phyloP scores from a whole-genome alignment of 2,888 invertebrate genomes.

The Melipona beecheii region DNA sequence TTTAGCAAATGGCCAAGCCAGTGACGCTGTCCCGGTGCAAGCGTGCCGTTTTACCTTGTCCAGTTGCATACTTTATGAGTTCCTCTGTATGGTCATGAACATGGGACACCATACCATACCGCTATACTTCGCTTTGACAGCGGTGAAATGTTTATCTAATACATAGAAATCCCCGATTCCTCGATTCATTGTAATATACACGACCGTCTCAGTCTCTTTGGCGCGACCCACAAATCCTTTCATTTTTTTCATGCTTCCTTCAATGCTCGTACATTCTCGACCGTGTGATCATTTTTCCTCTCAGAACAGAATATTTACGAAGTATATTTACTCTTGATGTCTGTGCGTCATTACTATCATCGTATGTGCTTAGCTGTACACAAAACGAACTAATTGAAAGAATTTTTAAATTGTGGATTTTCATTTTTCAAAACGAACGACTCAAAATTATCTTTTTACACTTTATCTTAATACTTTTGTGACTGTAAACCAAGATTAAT shows the following conservation, averaged over 20 bases:
- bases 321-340: not conserved
- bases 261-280: constrained; percentile 22
- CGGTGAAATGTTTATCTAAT: constrained; percentile 71
- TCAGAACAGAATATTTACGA: not conserved
- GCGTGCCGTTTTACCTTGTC: constrained; percentile 62
- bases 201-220: constrained; percentile 20
- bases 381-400: not conserved
- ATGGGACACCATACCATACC: constrained; percentile 52
- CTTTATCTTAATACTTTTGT: too few species aligned
- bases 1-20: constrained; percentile 50
- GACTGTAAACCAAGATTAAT: constrained; percentile 10
- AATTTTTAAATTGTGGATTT: not conserved
- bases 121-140: constrained; percentile 55
- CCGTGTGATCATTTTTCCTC: constrained; percentile 33
- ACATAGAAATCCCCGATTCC: constrained; percentile 58
- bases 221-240: constrained; percentile 36
- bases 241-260: constrained; percentile 24
- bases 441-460: not conserved
- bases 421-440: not conserved
- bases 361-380: not conserved
- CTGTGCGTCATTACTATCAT: constrained; percentile 26
- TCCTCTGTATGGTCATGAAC: constrained; percentile 72
- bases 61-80: constrained; percentile 71
- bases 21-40: constrained; percentile 45
- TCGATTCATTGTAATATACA: constrained; percentile 20